These are phyloP conservation scores for Dioctria rufipes DNA, from an alignment of 2,888 invertebrate species.

Conservation along the genomic window DNA sequence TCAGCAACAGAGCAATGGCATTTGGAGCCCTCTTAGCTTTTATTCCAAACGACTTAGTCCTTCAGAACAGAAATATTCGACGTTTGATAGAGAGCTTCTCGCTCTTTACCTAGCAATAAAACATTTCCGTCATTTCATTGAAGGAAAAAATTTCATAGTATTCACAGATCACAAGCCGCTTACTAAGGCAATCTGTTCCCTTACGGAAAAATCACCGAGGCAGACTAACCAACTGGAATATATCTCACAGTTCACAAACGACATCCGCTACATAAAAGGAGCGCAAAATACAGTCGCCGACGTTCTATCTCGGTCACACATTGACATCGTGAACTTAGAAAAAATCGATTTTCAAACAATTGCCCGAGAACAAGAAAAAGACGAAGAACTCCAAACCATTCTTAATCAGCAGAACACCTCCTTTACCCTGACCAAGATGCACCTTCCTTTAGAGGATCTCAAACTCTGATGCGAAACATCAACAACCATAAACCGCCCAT, in stretches of 20 bases:
- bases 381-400: no score
- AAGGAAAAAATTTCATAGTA: no score
- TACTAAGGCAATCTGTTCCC: no score
- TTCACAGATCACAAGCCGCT: neutral
- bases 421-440: neutral
- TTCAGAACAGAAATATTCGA: neutral
- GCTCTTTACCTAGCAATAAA: neutral
- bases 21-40: constrained; percentile 7
- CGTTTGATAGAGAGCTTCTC: constrained; percentile 11
- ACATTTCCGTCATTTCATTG: neutral
- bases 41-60: neutral
- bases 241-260: neutral
- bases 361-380: no score
- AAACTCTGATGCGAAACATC: constrained; percentile 8
- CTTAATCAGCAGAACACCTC: neutral
- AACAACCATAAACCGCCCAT: neutral
- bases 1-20: neutral
- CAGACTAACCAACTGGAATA: neutral
- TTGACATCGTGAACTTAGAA: neutral
- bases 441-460: neutral
- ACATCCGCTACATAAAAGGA: constrained; percentile 1
- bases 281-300: neutral
- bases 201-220: no score
- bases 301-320: neutral
- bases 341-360: no score